Evolutionary conservation across 1,140 invertebrate species (phyloP), one percentile per base, ranked within the genome.

Genomic region (Pogonomyrmex barbatus): DNA sequence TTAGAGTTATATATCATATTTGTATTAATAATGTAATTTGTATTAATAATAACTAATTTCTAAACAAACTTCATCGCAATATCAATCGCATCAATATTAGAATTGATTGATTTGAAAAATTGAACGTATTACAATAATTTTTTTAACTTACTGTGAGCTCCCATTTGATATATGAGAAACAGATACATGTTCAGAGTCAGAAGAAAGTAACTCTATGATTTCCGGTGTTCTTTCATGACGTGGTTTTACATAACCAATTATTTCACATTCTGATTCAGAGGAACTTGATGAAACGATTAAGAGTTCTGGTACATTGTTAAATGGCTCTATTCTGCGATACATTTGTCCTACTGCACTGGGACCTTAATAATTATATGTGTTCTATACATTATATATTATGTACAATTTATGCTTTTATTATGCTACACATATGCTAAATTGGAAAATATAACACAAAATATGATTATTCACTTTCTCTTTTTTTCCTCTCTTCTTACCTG

Each of bases 201-300:
- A 94, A 4, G 95, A 95, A 30, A 95, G 91, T 6, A 94, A 65
- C 24, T 96, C 93, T 54, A 96, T 95, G 0, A 95, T 92, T 92
- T 95, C 95, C 10, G 96, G 96, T 39, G 96, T 96, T 77, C 96
- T 93, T 85, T 96, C 95, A 68, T 94, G 93, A 81, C 94, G 95
- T 12, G 96, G 95, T 89, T 96, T 96, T 2, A 96, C 94, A 83
- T 94, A 95, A n/a, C 93, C 94, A 50, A 96, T 92, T 63, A 96
- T 92, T 70, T 94, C 93, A 42, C 93, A 94, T 39, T 94, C 91
- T 0, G 93, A 91, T 45, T 75, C 54, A 1, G 91, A 92, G 1
- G 91, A 92, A 68, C 91, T 89, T 30, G 93, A 94, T 1, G 92
- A 93, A 82, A 93, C 89, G 24, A 90, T 92, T 17, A 92, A 83